phyloP scores from a whole-genome alignment of 1,140 invertebrate species.

The Drosophila simulans region DNA sequence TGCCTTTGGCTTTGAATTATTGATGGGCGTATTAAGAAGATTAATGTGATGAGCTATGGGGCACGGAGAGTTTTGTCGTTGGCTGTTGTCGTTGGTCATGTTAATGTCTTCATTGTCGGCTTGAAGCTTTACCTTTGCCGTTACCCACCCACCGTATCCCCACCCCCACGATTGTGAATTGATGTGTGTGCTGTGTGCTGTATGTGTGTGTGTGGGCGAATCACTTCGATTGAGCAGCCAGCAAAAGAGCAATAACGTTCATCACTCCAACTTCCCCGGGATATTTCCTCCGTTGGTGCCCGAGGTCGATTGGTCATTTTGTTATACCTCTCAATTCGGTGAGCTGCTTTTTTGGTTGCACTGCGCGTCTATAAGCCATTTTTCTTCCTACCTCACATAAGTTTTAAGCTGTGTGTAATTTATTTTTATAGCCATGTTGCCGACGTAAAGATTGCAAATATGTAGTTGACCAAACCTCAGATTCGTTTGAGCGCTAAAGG shows the following conservation, averaged over 20 bases:
- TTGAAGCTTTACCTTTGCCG: constrained; percentile 70
- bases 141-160: constrained; percentile 15
- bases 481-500: constrained; percentile 51
- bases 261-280: constrained; percentile 50
- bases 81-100: constrained; percentile 74
- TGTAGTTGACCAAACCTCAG: constrained; percentile 58
- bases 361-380: constrained; percentile 78
- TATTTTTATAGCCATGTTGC: constrained; percentile 77
- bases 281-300: constrained; percentile 21
- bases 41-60: constrained; percentile 80
- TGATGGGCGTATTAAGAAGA: constrained; percentile 83
- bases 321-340: constrained; percentile 40
- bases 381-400: constrained; percentile 76
- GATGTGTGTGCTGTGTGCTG: constrained; percentile 9
- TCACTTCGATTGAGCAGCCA: constrained; percentile 56
- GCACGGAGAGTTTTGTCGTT: constrained; percentile 71
- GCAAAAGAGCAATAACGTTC: constrained; percentile 72
- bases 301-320: constrained; percentile 77
- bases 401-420: constrained; percentile 80
- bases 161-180: constrained; percentile 20
- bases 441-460: constrained; percentile 78
- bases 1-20: constrained; percentile 81
- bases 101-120: constrained; percentile 82
- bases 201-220: constrained; percentile 35
- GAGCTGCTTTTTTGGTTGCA: constrained; percentile 43